Evolutionary conservation across 2,797 vertebrate genomes (phyloP), one percentile per base, ranked within the genome.

Genomic region (Crax fasciolata): DNA sequence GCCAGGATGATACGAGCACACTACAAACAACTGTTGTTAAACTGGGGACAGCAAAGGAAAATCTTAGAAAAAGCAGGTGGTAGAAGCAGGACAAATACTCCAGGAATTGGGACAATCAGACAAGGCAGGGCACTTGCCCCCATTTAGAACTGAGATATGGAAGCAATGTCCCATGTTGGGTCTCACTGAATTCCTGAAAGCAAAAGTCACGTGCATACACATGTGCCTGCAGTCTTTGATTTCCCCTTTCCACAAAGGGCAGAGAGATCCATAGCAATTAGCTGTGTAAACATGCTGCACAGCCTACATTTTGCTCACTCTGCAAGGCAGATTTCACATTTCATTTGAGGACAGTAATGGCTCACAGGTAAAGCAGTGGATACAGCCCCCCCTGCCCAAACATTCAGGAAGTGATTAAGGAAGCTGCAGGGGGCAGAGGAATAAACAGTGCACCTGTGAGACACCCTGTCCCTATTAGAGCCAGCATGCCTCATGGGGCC

Each of bases 251-350:
- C 62, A 77, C 52, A 87, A 70, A 63, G 71, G 44, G 41, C 83
- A 87, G 81, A 92, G 24, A 35, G 65, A 96, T 96, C 81, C 65
- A 80, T 44, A 90, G 57, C 70, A 90, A 96, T 87, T 65, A 92
- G 74, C 73, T n/a, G 4, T 32, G 44, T 23, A 59, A 87, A 92
- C 17, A 59, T 11, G 1, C 35, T 76, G 52, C 48, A 58, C 59
- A 89, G 44, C 21, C 76, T 65, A 30, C 48, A 39, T 25, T 58
- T 76, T 2, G 0, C 27, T 82, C 14, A 27, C 43, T 63, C 44
- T 89, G 52, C 65, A 63, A 67, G 82, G 13, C 24, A 8, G 30
- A 73, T 70, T 91, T 84, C 44, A 44, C 12, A 5, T 52, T 38
- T 49, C 48, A 30, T 51, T 71, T 74, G n/a, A 87, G 49, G 62